These are phyloP conservation scores for Nymphalis io DNA, from an alignment of 1,140 invertebrate species.

Conservation along the genomic window DNA sequence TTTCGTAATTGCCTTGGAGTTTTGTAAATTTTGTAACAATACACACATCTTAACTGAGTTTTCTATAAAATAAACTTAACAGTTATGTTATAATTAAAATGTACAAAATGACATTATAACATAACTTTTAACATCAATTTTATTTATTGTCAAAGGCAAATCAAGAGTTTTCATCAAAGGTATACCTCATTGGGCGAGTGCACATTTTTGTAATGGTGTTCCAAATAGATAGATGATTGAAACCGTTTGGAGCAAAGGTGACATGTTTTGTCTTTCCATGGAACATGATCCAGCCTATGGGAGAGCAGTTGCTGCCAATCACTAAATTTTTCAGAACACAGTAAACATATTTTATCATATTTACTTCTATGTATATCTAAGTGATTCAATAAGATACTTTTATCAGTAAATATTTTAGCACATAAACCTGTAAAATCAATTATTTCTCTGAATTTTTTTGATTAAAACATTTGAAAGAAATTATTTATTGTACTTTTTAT, in stretches of 20 bases:
- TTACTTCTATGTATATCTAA: conserved; percentile 20
- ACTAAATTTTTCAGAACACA: conserved; percentile 34
- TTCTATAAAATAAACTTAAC: conserved; percentile 8
- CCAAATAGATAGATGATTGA: conserved; percentile 40
- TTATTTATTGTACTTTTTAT: neutral
- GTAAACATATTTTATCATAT: conserved; percentile 42
- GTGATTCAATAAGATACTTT: neutral
- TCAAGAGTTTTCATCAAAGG: neutral
- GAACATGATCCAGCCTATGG: conserved; percentile 60
- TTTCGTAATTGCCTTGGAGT: conserved; percentile 43
- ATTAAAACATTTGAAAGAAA: neutral
- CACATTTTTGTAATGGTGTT: conserved; percentile 55
- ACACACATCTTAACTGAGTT: conserved; percentile 38
- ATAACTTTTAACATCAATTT: neutral
- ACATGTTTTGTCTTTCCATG: conserved; percentile 40
- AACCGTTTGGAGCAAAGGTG: conserved; percentile 56
- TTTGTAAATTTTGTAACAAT: conserved; percentile 34
- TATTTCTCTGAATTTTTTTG: conserved; percentile 1
- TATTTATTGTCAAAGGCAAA: neutral
- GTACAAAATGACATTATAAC: too few species aligned
- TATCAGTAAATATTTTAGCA: conserved; percentile 40
- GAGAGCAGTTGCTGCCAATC: conserved; percentile 50
- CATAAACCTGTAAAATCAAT: conserved; percentile 62
- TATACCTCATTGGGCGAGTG: conserved; percentile 52
- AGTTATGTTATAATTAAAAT: too few species aligned